phyloP scores from a whole-genome alignment of 2,113 vertebrate species.

The Chlorodrepanis virens region DNA sequence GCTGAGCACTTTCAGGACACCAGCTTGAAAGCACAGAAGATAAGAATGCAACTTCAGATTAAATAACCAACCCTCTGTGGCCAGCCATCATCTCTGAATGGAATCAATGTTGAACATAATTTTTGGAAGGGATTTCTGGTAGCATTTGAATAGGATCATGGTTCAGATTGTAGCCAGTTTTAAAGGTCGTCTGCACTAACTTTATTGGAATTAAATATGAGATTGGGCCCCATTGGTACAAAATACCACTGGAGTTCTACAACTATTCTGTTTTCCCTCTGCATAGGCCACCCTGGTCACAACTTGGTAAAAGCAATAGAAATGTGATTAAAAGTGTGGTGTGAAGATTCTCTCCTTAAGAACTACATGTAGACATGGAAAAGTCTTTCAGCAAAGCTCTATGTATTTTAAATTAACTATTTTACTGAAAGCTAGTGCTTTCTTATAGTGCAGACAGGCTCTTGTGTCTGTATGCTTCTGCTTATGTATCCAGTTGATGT shows the following conservation, averaged over 20 bases:
- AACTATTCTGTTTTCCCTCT: not conserved
- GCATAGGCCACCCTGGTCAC: not conserved
- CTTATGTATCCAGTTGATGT: constrained; percentile 34
- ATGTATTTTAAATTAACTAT: not conserved
- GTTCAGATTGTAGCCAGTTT: not conserved
- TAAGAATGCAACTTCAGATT: not conserved
- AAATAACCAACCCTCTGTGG: not conserved
- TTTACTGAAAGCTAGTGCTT: constrained; percentile 14
- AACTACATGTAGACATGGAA: not conserved
- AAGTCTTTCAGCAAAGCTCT: constrained; percentile 40
- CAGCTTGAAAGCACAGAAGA: not conserved
- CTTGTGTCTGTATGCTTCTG: not conserved
- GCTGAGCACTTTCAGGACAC: not conserved
- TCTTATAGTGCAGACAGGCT: not conserved
- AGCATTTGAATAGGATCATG: not conserved
- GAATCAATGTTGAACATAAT: not conserved
- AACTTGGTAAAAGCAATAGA: not conserved
- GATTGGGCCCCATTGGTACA: not conserved
- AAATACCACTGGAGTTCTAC: not conserved
- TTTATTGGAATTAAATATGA: not conserved
- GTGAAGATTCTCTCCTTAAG: not conserved
- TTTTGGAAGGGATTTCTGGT: not conserved
- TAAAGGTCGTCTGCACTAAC: not conserved
- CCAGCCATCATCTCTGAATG: not conserved
- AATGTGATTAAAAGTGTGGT: not conserved